Conservation (phyloP, 2,888 invertebrate genomes). For the Andricus curvator region DNA sequence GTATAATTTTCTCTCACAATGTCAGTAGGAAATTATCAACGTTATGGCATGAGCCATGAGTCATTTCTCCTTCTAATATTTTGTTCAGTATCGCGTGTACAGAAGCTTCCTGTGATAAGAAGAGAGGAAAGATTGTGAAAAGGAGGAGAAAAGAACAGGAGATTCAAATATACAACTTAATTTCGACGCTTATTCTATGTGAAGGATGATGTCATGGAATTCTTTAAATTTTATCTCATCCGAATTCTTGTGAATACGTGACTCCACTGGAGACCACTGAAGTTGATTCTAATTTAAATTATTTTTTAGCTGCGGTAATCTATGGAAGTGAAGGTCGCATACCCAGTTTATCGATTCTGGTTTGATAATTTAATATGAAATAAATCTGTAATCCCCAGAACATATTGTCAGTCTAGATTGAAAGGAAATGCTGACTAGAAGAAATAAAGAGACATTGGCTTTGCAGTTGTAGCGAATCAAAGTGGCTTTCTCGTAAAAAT, state of each 20-base stretch:
- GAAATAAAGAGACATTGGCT: background rate
- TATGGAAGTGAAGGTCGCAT: background rate
- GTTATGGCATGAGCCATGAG: slow-evolving; percentile 46
- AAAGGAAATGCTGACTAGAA: background rate
- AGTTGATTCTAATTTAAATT: background rate
- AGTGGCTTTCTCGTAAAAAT: background rate
- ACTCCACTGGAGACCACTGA: background rate
- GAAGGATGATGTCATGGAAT: background rate
- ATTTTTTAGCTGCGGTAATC: background rate
- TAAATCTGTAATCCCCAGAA: background rate
- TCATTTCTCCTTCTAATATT: slow-evolving; percentile 29
- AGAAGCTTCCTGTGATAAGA: slow-evolving; percentile 26
- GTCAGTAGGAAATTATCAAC: slow-evolving; percentile 47
- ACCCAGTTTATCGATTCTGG: background rate
- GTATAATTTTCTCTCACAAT: slow-evolving; percentile 46
- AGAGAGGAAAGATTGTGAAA: slow-evolving; percentile 8
- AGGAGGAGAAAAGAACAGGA: background rate
- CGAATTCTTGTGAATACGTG: slow-evolving; percentile 1
- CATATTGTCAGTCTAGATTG: background rate
- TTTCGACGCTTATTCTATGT: background rate
- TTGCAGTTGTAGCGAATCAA: background rate
- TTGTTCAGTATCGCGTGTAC: background rate
- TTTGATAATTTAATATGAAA: background rate
- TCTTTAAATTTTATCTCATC: slow-evolving; percentile 1
- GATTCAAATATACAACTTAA: background rate